Evolutionary conservation across 2,113 vertebrate species (phyloP).

Genomic region (Paramisgurnus dabryanus): DNA sequence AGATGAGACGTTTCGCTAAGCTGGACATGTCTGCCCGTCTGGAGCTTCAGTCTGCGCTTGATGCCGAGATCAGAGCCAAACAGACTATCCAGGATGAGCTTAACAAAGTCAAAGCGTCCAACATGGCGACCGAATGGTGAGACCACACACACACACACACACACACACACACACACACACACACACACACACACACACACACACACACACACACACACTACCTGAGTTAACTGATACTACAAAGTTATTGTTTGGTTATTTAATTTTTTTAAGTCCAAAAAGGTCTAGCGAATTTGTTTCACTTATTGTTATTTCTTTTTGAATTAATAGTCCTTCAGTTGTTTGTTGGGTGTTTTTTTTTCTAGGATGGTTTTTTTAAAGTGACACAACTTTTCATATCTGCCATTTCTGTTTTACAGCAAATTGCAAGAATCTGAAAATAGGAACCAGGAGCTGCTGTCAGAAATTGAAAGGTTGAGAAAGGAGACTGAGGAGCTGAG

Average conservation of each 20-base stretch:
- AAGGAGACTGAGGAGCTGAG: slow-evolving; percentile 93
- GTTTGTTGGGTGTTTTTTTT: background rate
- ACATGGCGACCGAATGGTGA: slow-evolving; percentile 94
- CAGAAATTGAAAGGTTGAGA: slow-evolving; percentile 91
- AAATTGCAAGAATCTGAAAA: slow-evolving; percentile 94
- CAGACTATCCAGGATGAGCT: slow-evolving; percentile 95
- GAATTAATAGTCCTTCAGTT: background rate
- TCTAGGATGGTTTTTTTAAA: background rate
- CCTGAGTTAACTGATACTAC: background rate
- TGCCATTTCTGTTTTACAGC: slow-evolving; percentile 68
- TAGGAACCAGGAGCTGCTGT: slow-evolving; percentile 88
- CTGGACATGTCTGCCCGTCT: slow-evolving; percentile 97
- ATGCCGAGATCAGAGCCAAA: slow-evolving; percentile 96
- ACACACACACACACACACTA: background rate
- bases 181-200: background rate
- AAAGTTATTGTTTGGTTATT: background rate
- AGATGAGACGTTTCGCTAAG: slow-evolving; percentile 97
- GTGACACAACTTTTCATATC: background rate
- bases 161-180: too few relatives aligned
- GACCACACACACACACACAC: slow-evolving; percentile 43
- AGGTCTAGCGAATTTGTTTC: background rate
- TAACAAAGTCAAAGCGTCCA: slow-evolving; percentile 93
- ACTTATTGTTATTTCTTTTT: background rate
- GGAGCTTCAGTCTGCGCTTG: slow-evolving; percentile 95
- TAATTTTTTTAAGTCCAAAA: background rate